Percentiles rank a stretch among this genome's conserved stretches.
phyloP scores from a whole-genome alignment of 2,888 invertebrate species.

The Suillia variegata region DNA sequence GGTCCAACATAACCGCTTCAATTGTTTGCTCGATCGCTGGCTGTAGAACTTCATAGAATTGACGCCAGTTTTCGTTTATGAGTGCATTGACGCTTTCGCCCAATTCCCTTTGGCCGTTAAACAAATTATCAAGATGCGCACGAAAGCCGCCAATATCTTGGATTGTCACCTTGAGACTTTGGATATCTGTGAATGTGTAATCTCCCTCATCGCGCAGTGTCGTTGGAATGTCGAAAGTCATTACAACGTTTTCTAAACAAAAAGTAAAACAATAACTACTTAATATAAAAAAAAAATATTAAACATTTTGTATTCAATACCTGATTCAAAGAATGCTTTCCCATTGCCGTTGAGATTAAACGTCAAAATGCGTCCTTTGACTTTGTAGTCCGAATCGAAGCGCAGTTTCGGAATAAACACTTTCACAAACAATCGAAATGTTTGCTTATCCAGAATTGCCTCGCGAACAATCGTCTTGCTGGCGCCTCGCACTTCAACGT shows the following conservation, averaged over 20 bases:
- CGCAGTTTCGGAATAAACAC: slow-evolving; percentile 67
- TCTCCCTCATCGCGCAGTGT: slow-evolving; percentile 26
- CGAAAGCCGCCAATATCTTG: slow-evolving; percentile 66
- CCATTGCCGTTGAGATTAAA: slow-evolving; percentile 70
- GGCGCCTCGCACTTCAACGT: slow-evolving; percentile 69
- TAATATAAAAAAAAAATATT: too few relatives aligned
- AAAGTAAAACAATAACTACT: neutral
- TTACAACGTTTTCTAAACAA: slow-evolving; percentile 29
- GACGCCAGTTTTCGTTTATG: slow-evolving; percentile 73
- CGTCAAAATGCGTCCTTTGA: slow-evolving; percentile 70
- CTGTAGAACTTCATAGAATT: slow-evolving; percentile 69
- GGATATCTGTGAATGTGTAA: slow-evolving; percentile 69
- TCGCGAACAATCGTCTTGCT: slow-evolving; percentile 66
- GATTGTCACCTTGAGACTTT: slow-evolving; percentile 67
- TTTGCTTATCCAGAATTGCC: too few relatives aligned
- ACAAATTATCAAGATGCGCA: slow-evolving; percentile 70
- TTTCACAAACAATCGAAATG: too few relatives aligned
- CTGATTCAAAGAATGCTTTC: slow-evolving; percentile 64
- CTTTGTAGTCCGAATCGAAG: slow-evolving; percentile 70
- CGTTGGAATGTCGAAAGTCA: slow-evolving; percentile 24
- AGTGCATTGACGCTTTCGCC: slow-evolving; percentile 73
- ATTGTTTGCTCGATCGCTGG: slow-evolving; percentile 71
- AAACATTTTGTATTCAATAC: too few relatives aligned
- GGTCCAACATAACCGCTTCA: slow-evolving; percentile 68
- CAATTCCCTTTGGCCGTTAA: slow-evolving; percentile 50